Base-by-base conservation (phyloP, 2,113 vertebrate genomes). In the Archilochus colubris region DNA sequence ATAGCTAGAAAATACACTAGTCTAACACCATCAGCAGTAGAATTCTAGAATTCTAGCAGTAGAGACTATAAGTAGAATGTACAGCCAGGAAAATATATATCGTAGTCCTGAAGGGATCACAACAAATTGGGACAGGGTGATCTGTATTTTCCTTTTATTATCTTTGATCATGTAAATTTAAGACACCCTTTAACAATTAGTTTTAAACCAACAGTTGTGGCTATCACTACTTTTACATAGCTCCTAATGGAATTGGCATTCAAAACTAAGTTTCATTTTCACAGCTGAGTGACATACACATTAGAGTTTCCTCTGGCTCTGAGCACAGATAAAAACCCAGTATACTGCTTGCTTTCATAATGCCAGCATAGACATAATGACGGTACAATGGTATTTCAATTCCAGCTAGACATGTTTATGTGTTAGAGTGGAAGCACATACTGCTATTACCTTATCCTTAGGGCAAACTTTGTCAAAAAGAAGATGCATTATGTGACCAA, bases 281-380 rank as follows among this genome's bases (percentile, higher is more conserved):
- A 89, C 28, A 50, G 24, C 58, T 51, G 50, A 92, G 24, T 73
- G 81, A 62, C 57, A 86, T 15, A 48, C 5, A 38, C 6, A 1
- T 78, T 86, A 75, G 62, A 44, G 25, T 82, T 82, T 96, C 66
- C 74, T 82, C 62, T 61, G 84, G 87, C 84, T 78, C 74, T 44
- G 36, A 84, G 77, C 33, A 62, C 14, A 82, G 61, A 91, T 36
- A 61, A 91, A 95, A 89, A 18, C 17, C 19, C 5, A 58, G 20
- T 43, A 43, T 7, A 44, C 12, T 64, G 21, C 84, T 91, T 76
- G 69, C 57, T 82, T 95, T 79, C 50, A 61, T 64, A 79, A 72
- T 68, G 66, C 27, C 66, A 85, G 46, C 30, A 73, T 7, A 85
- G 62, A 24, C n/a, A 68, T 19, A 79, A 76, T 44, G 58, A 69